These are phyloP conservation scores for Sceloporus undulatus DNA, from an alignment of 2,113 vertebrate genomes.

Conservation along the genomic window DNA sequence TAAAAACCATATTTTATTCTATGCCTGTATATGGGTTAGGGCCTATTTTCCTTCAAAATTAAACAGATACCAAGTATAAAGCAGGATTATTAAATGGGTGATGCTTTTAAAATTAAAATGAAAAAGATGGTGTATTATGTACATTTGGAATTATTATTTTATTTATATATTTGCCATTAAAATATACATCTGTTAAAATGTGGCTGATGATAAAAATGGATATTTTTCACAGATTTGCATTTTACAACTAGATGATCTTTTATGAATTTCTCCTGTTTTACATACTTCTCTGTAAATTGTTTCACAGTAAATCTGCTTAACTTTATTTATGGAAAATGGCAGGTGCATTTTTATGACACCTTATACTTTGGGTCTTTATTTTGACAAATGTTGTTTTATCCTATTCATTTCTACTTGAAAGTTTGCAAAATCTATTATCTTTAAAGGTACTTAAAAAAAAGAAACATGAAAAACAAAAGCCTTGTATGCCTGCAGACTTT, in stretches of 20 bases:
- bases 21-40: slow-evolving; percentile 25
- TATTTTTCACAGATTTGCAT: slow-evolving; percentile 67
- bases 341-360: slow-evolving; percentile 63
- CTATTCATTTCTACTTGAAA: slow-evolving; percentile 64
- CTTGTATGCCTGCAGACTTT: slow-evolving; percentile 41
- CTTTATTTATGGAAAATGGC: slow-evolving; percentile 71
- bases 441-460: slow-evolving; percentile 57
- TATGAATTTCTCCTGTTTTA: slow-evolving; percentile 65
- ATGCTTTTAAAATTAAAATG: slow-evolving; percentile 23
- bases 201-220: slow-evolving; percentile 64
- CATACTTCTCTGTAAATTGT: slow-evolving; percentile 67
- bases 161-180: slow-evolving; percentile 57
- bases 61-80: slow-evolving; percentile 41
- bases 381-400: slow-evolving; percentile 70
- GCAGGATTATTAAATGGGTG: slow-evolving; percentile 39
- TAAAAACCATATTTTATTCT: slow-evolving; percentile 12
- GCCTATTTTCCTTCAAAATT: slow-evolving; percentile 44
- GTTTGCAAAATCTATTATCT: slow-evolving; percentile 62
- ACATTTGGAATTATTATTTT: slow-evolving; percentile 58
- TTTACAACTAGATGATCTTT: slow-evolving; percentile 59
- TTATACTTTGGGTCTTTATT: slow-evolving; percentile 67
- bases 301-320: slow-evolving; percentile 73
- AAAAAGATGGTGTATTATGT: neutral
- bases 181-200: slow-evolving; percentile 70
- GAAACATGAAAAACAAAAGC: slow-evolving; percentile 22